Evolutionary conservation across 2,797 vertebrate species (phyloP), one percentile per base, ranked within the genome.

Genomic region (Carduelis carduelis): DNA sequence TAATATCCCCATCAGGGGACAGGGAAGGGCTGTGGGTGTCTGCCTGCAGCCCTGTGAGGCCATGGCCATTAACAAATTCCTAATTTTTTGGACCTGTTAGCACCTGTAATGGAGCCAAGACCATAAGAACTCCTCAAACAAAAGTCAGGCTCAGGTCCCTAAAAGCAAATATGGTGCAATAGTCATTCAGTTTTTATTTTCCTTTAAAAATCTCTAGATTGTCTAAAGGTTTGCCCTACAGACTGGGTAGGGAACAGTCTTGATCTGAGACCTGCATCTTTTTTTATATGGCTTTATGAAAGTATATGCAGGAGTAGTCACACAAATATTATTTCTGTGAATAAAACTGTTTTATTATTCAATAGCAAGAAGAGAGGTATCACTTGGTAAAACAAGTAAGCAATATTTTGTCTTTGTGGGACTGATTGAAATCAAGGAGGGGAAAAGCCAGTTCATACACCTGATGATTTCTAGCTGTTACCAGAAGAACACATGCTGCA

Each of bases 1-100:
- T 39, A 39, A 13, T 39, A 39, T 39, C 5, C 37, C 0, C 11
- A 2, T 7, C 43, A 27, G 52, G 2, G 28, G 14, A 8, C 43
- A 49, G 34, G 61, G 43, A 18, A 11, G 63, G 34, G 34, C 63
- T 57, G 4, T 22, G 43, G 28, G 2, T 28, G 52, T 9, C 18
- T n/a, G 4, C 19, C 35, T 66, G 52, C 43, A n/a, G 43, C 8
- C 18, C 52, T 56, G 11, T 18, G 52, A 3, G 34, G 14, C 41
- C 28, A 11, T 5, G 32, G 18, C 9, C 23, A 8, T 5, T 5
- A 32, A 20, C 52, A 9, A 43, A 46, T 43, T 74, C 41, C 41
- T 3, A 60, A 1, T 70, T 50, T 70, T 83, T 28, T 75, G 49
- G 28, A 65, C 7, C 28, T 65, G n/a, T 74, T n/a, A 47, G 27